phyloP scores from a whole-genome alignment of 2,888 invertebrate genomes.

The Trachelus stipa region DNA sequence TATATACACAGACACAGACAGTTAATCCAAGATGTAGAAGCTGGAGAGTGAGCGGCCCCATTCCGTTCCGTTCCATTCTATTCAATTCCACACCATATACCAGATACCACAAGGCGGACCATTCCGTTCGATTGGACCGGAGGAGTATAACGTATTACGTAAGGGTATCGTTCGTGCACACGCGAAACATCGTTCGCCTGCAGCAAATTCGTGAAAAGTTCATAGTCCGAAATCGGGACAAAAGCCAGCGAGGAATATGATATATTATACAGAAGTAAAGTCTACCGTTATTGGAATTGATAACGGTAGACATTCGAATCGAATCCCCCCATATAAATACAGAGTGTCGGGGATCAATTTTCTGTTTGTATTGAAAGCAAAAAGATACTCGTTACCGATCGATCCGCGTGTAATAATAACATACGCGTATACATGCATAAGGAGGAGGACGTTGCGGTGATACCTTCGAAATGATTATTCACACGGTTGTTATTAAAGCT shows the following conservation, averaged over 20 bases:
- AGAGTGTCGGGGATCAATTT: neutral
- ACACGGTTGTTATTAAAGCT: neutral
- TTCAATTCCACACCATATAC: slow-evolving; percentile 26
- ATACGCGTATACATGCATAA: neutral
- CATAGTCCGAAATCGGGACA: neutral
- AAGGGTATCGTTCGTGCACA: slow-evolving; percentile 16
- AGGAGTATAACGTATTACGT: slow-evolving; percentile 27
- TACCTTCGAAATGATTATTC: neutral
- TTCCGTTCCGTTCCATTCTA: slow-evolving; percentile 37
- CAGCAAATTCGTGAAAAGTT: slow-evolving; percentile 23
- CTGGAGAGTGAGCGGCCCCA: slow-evolving; percentile 39
- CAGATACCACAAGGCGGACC: slow-evolving; percentile 22
- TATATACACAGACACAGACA: slow-evolving; percentile 1
- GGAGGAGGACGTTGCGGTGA: neutral
- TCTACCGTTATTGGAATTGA: neutral
- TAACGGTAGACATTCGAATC: neutral
- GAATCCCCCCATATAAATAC: neutral
- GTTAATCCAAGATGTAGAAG: slow-evolving; percentile 7
- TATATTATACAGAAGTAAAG: neutral
- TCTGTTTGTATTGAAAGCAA: neutral
- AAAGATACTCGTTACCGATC: neutral
- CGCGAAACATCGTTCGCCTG: slow-evolving; percentile 19
- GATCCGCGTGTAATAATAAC: neutral
- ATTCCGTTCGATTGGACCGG: slow-evolving; percentile 31
- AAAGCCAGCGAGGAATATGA: neutral